Percentiles rank a stretch among this genome's conserved stretches.
Conservation (phyloP, 2,888 invertebrate species). For the Polydrusus tereticollis region DNA sequence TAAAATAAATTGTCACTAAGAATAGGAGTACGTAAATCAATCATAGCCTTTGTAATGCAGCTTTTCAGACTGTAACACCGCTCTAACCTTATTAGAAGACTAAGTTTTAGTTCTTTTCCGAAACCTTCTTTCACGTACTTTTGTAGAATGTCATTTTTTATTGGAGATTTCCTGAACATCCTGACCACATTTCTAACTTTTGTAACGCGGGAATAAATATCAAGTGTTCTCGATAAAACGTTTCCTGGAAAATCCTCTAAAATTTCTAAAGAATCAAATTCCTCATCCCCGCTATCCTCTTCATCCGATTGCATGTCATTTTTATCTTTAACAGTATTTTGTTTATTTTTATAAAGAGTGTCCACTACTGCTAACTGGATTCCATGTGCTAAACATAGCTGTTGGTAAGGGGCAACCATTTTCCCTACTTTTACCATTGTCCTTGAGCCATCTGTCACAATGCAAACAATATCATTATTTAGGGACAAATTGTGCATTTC, state of each 20-base stretch:
- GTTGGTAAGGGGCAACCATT: slow-evolving; percentile 30
- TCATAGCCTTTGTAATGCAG: slow-evolving; percentile 11
- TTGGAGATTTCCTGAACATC: background rate
- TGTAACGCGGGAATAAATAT: too few species aligned
- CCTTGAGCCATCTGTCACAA: slow-evolving; percentile 28
- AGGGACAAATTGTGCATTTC: background rate
- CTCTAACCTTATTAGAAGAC: background rate
- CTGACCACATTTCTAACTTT: too few species aligned
- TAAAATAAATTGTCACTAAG: background rate
- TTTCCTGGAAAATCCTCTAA: too few species aligned
- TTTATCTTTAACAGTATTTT: too few species aligned
- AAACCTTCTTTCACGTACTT: slow-evolving; percentile 23
- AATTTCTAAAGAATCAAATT: too few species aligned
- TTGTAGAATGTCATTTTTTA: slow-evolving; percentile 15
- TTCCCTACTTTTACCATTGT: slow-evolving; percentile 31
- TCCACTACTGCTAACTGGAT: slow-evolving; percentile 1
- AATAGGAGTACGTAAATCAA: slow-evolving; percentile 1
- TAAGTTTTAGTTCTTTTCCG: slow-evolving; percentile 28
- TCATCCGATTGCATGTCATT: too few species aligned
- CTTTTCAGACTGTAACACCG: background rate
- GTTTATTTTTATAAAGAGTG: too few species aligned
- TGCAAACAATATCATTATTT: background rate
- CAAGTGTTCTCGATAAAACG: too few species aligned
- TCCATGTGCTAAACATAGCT: slow-evolving; percentile 34
- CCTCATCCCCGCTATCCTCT: too few species aligned